A percentile compares a stretch with the other conserved stretches of the same genome.
Conservation (phyloP, 2,113 vertebrate genomes). For the Syngnathus typhle region DNA sequence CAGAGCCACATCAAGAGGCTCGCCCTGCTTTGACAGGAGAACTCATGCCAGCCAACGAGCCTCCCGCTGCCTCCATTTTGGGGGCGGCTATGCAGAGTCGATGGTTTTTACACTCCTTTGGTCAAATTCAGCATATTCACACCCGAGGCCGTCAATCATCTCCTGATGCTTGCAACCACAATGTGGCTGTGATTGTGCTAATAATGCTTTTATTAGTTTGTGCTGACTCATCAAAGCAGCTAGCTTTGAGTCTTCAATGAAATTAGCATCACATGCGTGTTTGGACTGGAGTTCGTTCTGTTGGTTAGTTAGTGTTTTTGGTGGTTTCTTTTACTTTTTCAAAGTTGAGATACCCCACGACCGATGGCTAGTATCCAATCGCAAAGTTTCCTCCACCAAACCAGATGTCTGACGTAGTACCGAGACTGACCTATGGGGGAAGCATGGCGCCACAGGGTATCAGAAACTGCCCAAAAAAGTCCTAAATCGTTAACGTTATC, state of each 20-base stretch:
- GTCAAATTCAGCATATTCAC: conserved; percentile 13
- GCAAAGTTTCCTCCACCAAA: background rate
- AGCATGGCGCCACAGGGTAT: background rate
- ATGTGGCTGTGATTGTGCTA: conserved; percentile 2
- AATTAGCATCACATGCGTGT: background rate
- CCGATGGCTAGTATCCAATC: background rate
- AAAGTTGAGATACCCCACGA: background rate
- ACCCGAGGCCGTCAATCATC: conserved; percentile 14
- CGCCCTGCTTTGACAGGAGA: conserved; percentile 51
- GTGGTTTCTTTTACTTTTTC: background rate
- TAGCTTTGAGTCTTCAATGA: background rate
- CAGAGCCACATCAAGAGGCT: conserved; percentile 70
- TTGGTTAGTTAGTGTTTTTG: no score
- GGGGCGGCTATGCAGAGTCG: background rate
- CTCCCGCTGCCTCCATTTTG: conserved; percentile 8
- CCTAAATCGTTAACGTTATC: no score
- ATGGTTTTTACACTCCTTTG: conserved; percentile 13
- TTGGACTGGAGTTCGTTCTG: background rate
- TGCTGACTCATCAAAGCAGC: background rate
- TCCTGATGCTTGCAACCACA: background rate
- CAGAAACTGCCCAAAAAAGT: background rate
- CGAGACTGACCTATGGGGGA: background rate
- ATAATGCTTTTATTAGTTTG: background rate
- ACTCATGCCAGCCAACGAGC: conserved; percentile 23
- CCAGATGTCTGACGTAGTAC: background rate